These are phyloP conservation scores for Parnassius orleans DNA, from an alignment of 2,888 invertebrate species.

Conservation along the genomic window DNA sequence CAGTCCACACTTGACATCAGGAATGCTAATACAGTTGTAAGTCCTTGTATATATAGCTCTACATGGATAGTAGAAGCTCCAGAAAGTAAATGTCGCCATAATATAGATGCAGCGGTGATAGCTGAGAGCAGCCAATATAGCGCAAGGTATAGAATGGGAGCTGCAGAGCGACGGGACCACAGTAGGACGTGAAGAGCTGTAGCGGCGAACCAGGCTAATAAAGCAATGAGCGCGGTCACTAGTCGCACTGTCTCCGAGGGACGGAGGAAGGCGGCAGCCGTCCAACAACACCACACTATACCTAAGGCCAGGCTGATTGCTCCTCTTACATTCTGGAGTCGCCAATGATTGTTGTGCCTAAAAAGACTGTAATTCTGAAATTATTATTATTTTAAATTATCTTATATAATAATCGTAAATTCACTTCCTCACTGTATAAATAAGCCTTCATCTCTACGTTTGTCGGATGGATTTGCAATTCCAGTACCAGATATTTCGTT, in stretches of 20 bases:
- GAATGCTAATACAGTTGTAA: slow-evolving; percentile 50
- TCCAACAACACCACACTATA: slow-evolving; percentile 58
- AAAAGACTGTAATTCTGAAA: neutral
- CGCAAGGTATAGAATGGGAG: slow-evolving; percentile 68
- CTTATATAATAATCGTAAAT: neutral
- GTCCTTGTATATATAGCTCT: slow-evolving; percentile 57
- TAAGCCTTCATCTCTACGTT: no score
- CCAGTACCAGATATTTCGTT: no score
- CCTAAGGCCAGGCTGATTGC: slow-evolving; percentile 54
- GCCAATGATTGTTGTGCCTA: slow-evolving; percentile 54
- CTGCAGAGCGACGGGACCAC: slow-evolving; percentile 63
- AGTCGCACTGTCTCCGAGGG: slow-evolving; percentile 51
- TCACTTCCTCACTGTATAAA: neutral
- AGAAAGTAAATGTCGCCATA: slow-evolving; percentile 49
- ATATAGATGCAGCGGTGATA: slow-evolving; percentile 51
- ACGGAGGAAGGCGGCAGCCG: slow-evolving; percentile 56
- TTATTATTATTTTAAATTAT: neutral
- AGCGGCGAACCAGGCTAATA: slow-evolving; percentile 67
- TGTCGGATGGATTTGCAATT: no score
- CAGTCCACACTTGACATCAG: slow-evolving; percentile 60
- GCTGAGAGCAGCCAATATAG: slow-evolving; percentile 68
- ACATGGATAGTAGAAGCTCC: slow-evolving; percentile 43
- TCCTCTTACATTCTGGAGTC: slow-evolving; percentile 64
- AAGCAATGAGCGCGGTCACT: slow-evolving; percentile 57
- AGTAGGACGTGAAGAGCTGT: slow-evolving; percentile 64